Evolutionary conservation across 1,140 invertebrate genomes (phyloP), one percentile per base, ranked within the genome.

Genomic region (Pygmarrhopalites habei): DNA sequence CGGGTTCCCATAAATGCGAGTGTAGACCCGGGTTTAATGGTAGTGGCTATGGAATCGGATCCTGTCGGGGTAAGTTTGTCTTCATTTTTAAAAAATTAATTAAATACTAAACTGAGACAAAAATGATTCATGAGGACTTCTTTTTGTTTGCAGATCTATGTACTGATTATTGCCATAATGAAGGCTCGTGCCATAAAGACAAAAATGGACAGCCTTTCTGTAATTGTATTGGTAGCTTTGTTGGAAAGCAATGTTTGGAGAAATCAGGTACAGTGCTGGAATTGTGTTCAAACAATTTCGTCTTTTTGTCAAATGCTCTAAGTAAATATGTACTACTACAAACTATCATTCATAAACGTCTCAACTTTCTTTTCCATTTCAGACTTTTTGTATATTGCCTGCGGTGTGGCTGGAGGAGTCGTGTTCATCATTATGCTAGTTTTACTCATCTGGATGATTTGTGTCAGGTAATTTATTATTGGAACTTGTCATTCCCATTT

Each of bases 381-480:
- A 1, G 89, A 94, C 72, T 95, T 95, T 75, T 90, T 92, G 3
- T 95, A 95, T 75, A 92, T 95, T 63, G 91, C 90, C 23, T 90
- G 90, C 14, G 92, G 92, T 19, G 92, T 95, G 64, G 89, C 92
- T 26, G 90, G 88, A 19, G 87, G 88, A 15, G 91, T 95, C 23
- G 88, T 93, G 64, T 86, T 95, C 71, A 87, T 95, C 62, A 94
- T 95, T 65, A 85, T 95, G 70, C 85, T 95, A 60, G 90, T 93
- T 3, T 80, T 95, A 39, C 83, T 95, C 17, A 90, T 95, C 56
- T 95, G 92, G 92, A 95, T 95, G 92, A 95, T 95, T 72, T 95
- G 92, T 76, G 90, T 90, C 39, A 87, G 88, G 85, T 88, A 75
- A 73, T 64, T 21, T 12, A 29, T 29, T 14, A 5, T 56, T 51